phyloP scores from a whole-genome alignment of 37 sponge, comb jelly and placozoan genomes.

The Cliona cf. orientalis region DNA sequence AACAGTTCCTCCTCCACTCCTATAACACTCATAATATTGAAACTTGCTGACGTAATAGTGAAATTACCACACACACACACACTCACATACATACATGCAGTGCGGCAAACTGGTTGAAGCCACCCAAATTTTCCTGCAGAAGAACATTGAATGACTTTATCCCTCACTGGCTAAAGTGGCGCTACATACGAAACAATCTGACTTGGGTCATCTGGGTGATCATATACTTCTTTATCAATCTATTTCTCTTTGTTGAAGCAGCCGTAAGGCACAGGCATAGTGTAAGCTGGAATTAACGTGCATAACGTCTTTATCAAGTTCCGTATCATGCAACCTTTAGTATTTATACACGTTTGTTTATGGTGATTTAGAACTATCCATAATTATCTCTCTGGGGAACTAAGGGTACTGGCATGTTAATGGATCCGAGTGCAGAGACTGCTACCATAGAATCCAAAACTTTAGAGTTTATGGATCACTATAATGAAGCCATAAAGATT shows the following conservation, averaged over 20 bases:
- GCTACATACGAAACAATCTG: constrained; percentile 74
- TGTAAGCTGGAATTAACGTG: constrained; percentile 3
- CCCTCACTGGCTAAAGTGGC: constrained; percentile 63
- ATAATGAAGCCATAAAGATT: neutral
- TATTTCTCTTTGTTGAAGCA: constrained; percentile 60
- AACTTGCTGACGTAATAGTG: too few species aligned
- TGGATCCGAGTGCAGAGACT: too few species aligned
- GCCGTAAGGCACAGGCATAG: constrained; percentile 31
- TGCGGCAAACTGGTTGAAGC: constrained; percentile 89
- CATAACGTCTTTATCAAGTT: too few species aligned
- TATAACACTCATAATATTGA: too few species aligned
- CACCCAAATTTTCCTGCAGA: constrained; percentile 34
- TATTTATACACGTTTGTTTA: too few species aligned
- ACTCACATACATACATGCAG: constrained; percentile 28
- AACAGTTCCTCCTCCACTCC: too few species aligned
- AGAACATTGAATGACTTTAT: constrained; percentile 3
- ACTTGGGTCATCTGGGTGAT: constrained; percentile 41
- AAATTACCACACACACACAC: neutral
- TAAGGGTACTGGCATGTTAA: too few species aligned
- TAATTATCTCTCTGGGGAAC: too few species aligned
- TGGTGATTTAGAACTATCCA: too few species aligned
- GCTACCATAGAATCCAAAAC: too few species aligned
- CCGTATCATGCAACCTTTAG: too few species aligned
- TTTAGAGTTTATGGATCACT: neutral
- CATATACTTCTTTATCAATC: constrained; percentile 47